phyloP scores from a whole-genome alignment of 1,140 invertebrate species.

The Berghia stephanieae region DNA sequence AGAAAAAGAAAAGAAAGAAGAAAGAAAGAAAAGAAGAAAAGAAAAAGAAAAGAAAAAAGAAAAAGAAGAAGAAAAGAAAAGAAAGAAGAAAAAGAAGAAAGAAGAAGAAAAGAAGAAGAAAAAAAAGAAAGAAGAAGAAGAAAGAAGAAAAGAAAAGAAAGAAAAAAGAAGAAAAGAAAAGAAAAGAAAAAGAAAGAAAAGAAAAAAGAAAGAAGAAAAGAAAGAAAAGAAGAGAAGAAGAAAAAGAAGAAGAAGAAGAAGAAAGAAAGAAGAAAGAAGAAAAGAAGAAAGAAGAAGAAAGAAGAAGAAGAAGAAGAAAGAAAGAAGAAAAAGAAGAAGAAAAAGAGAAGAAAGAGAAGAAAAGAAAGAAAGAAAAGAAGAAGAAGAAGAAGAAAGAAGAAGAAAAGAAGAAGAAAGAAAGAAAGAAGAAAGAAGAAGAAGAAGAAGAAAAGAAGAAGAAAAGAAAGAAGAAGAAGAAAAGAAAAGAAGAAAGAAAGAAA shows the following conservation, averaged over 20 bases:
- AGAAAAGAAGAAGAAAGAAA: not conserved
- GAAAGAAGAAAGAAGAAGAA: not conserved
- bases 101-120: too few relatives aligned
- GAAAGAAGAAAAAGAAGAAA: too few relatives aligned
- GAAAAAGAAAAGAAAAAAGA: too few relatives aligned
- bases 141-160: too few relatives aligned
- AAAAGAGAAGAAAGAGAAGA: not conserved
- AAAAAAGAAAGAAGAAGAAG: too few relatives aligned
- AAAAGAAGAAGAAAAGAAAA: too few relatives aligned
- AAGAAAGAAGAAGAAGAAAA: not conserved
- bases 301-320: not conserved
- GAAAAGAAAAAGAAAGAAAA: not conserved
- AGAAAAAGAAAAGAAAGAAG: too few relatives aligned
- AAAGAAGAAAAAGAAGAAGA: not conserved
- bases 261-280: too few relatives aligned
- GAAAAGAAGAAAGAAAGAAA: not conserved
- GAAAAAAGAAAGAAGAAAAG: not conserved
- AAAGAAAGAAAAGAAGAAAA: too few relatives aligned
- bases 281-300: not conserved
- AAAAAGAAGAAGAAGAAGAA: not conserved
- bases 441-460: not conserved
- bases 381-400: not conserved
- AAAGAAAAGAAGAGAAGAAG: not conserved
- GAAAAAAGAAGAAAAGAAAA: too few relatives aligned
- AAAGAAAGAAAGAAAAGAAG: conserved; percentile 7